Conservation (phyloP, 2,113 vertebrate genomes). For the Pontoporia blainvillei region DNA sequence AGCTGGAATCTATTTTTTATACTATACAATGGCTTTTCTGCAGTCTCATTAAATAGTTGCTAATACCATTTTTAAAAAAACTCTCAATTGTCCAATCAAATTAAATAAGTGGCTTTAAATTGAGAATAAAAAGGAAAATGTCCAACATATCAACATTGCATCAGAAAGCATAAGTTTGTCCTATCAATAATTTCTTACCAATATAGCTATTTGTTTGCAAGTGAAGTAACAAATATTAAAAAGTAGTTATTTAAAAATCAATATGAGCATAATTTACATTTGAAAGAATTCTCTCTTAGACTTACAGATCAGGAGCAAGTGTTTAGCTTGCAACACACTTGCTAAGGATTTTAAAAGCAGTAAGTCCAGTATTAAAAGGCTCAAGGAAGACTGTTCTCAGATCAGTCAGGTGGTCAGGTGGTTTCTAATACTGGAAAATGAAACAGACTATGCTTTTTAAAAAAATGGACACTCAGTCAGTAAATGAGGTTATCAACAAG, state of each 20-base stretch:
- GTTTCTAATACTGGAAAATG: neutral
- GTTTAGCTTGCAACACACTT: neutral
- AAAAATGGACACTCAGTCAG: neutral
- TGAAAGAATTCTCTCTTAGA: conserved; percentile 1
- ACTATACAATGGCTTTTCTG: neutral
- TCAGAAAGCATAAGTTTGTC: neutral
- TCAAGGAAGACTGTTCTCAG: neutral
- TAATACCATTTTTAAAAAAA: neutral
- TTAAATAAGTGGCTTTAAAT: conserved; percentile 84
- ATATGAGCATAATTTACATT: conserved; percentile 7
- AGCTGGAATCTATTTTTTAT: neutral
- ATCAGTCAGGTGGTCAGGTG: neutral
- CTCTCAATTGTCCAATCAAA: neutral
- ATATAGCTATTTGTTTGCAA: conserved; percentile 13
- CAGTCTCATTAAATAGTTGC: neutral
- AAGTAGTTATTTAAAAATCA: conserved; percentile 37
- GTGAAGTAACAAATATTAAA: conserved; percentile 11
- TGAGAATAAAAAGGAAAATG: conserved; percentile 73
- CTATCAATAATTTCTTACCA: conserved; percentile 45
- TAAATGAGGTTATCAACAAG: conserved; percentile 23
- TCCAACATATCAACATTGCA: neutral
- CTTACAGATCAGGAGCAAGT: conserved; percentile 41
- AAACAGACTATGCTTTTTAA: conserved; percentile 1
- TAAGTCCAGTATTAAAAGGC: conserved; percentile 15
- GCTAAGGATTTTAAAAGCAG: conserved; percentile 27